Evolutionary conservation across 2,888 invertebrate species (phyloP).

Genomic region (Acrobeloides nanus): DNA sequence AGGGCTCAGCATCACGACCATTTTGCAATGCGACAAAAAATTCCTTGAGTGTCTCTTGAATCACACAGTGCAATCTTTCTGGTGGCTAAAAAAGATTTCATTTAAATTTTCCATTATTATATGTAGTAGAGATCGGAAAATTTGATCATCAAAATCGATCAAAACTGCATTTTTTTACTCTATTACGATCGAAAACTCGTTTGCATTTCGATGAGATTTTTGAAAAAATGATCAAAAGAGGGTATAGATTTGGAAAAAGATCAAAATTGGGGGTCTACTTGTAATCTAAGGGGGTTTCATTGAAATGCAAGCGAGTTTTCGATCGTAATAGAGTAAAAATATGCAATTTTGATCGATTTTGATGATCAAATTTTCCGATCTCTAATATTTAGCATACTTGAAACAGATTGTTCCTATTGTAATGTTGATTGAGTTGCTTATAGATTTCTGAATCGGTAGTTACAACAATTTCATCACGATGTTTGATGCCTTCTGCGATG

Average conservation of each 20-base stretch:
- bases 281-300: background rate
- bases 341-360: no score
- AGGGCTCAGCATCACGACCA: constrained; percentile 93
- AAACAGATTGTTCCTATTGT: constrained; percentile 93
- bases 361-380: no score
- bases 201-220: background rate
- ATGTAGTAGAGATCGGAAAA: no score
- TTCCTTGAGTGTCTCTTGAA: constrained; percentile 92
- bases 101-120: background rate
- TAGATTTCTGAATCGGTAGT: constrained; percentile 92
- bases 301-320: no score
- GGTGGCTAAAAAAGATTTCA: constrained; percentile 70
- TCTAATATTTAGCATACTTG: constrained; percentile 63
- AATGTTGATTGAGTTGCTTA: constrained; percentile 93
- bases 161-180: no score
- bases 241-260: background rate
- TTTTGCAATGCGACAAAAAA: constrained; percentile 96
- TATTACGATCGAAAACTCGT: no score
- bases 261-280: background rate
- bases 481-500: constrained; percentile 88
- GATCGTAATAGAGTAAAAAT: no score
- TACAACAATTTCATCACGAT: constrained; percentile 83
- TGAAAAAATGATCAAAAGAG: background rate
- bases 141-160: no score
- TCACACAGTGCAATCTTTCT: constrained; percentile 87